Percentiles rank a stretch among this genome's conserved stretches.
Conservation (phyloP, 2,888 invertebrate genomes). For the Plusia festucae region DNA sequence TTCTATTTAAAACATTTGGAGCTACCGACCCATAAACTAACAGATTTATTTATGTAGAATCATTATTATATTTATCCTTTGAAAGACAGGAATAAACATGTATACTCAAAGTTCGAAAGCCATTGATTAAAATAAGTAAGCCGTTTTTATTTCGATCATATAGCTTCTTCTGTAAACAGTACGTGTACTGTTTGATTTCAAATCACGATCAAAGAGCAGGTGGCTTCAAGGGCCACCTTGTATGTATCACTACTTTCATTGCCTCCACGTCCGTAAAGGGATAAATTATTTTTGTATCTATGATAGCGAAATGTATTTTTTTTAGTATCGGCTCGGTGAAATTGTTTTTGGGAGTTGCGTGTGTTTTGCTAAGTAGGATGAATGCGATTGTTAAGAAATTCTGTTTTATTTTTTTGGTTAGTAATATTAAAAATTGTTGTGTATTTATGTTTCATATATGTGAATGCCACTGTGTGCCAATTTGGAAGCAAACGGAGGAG, state of each 20-base stretch:
- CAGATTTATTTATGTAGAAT: slow-evolving; percentile 36
- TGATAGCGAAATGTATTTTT: slow-evolving; percentile 46
- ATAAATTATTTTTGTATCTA: slow-evolving; percentile 59
- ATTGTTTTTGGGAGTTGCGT: slow-evolving; percentile 31
- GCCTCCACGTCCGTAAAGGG: slow-evolving; percentile 53
- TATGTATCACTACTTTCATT: slow-evolving; percentile 63
- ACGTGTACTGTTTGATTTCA: slow-evolving; percentile 65
- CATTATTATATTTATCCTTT: slow-evolving; percentile 42
- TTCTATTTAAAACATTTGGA: slow-evolving; percentile 16
- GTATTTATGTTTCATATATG: background rate
- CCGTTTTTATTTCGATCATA: slow-evolving; percentile 62
- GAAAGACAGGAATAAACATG: slow-evolving; percentile 28
- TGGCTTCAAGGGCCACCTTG: slow-evolving; percentile 61
- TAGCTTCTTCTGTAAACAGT: slow-evolving; percentile 65
- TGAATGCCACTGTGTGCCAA: no score
- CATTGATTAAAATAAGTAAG: slow-evolving; percentile 63
- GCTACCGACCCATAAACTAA: slow-evolving; percentile 41
- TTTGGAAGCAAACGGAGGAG: no score
- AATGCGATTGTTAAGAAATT: background rate
- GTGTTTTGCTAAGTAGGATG: slow-evolving; percentile 24
- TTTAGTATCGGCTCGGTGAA: slow-evolving; percentile 15
- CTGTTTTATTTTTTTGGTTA: background rate
- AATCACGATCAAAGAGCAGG: slow-evolving; percentile 71
- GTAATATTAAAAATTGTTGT: background rate
- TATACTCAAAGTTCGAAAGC: slow-evolving; percentile 34